Evolutionary conservation across 2,888 invertebrate genomes (phyloP), one percentile per base, ranked within the genome.

Genomic region (Ligdia adustata): DNA sequence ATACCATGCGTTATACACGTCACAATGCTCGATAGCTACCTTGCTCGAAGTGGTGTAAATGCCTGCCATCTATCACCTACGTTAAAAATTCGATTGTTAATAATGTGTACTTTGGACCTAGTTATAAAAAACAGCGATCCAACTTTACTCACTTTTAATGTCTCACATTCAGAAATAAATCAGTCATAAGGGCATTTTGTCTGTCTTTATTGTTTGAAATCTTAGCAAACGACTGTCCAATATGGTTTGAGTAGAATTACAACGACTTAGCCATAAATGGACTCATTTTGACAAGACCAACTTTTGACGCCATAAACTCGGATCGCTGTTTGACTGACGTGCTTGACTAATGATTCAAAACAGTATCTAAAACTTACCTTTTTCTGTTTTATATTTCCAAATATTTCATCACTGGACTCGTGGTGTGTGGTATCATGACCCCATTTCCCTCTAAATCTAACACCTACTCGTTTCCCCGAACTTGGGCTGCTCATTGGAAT

Each of bases 391-490:
- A 71, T 59, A 26, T 62, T 60, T 7, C 69, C 58, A 52, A 84
- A 84, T 34, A 79, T 82, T 42, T 89, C 88, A 18, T 89, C 88
- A 33, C 73, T 84, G 0, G 86, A 79, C 33, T 85, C 86, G 11
- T 69, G 71, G 4, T 60, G 65, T n/a, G n/a, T n/a, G 15, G 75
- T 55, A 15, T 80, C 80, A 58, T 78, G 75, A 4, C 71, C 68
- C 87, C 90, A 84, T 0, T 85, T 80, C 9, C 75, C 82, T 61
- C 88, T 72, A 55, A 90, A 90, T 45, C 90, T 69, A 1, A 85
- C 89, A 0, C 85, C 84, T 6, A 74, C 64, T 51, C 85, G 66
- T 64, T 87, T 90, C 3, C 70, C 69, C 4, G 66, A 69, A 52
- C 64, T 73, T 0, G 80, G 81, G 53, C 79, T 82, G 48, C 76